phyloP scores from a whole-genome alignment of 2,888 invertebrate genomes.

The Microctonus brassicae region DNA sequence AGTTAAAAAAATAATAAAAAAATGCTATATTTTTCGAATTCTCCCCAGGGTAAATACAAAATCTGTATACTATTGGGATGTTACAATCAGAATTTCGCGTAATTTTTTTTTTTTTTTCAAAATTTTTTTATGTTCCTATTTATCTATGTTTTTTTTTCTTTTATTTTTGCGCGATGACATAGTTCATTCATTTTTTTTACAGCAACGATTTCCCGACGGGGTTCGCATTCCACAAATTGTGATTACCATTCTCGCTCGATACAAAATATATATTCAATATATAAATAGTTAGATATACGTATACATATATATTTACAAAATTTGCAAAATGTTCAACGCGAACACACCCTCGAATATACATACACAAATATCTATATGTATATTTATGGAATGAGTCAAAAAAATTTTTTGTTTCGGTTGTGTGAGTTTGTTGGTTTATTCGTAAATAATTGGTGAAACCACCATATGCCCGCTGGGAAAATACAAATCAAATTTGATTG shows the following conservation, averaged over 20 bases:
- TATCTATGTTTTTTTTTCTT: background rate
- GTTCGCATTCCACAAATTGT: conserved; percentile 16
- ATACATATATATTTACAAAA: too few species aligned
- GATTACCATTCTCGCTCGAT: conserved; percentile 11
- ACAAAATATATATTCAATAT: background rate
- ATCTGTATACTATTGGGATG: background rate
- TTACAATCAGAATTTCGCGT: background rate
- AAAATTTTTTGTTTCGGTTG: background rate
- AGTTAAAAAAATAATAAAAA: background rate
- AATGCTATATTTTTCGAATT: background rate
- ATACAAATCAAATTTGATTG: conserved; percentile 37
- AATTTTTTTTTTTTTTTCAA: background rate
- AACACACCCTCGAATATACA: too few species aligned
- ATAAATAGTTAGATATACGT: too few species aligned
- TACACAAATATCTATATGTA: too few species aligned
- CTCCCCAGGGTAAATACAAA: background rate
- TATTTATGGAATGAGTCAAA: background rate
- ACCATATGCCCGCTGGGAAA: conserved; percentile 24
- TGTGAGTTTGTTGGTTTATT: conserved; percentile 1
- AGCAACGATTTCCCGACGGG: conserved; percentile 9
- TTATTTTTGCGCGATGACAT: background rate
- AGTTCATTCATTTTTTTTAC: conserved; percentile 10
- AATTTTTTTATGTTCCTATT: background rate
- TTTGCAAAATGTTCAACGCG: too few species aligned
- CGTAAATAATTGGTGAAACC: conserved; percentile 1